Evolutionary conservation across 2,797 vertebrate genomes (phyloP), one percentile per base, ranked within the genome.

Genomic region (Hafferia zeledoni): DNA sequence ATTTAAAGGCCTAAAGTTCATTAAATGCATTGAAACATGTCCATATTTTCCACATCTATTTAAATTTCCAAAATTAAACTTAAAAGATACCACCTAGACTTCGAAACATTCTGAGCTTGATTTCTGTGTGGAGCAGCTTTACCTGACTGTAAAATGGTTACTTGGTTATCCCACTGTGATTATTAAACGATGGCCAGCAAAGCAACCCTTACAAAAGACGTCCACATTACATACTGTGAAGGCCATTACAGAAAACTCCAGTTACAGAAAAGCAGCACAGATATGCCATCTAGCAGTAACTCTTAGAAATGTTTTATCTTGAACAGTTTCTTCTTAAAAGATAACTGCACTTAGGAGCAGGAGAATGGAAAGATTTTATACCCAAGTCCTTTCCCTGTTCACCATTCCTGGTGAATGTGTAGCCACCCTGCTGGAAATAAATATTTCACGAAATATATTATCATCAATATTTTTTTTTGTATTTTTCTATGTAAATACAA

Each of bases 261-360:
- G 41, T 43, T 96, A 91, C 31, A 43, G 56, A 94, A 96, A 92
- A 88, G 90, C 94, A 97, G 97, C 90, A 97, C 96, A 96, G 96
- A 98, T 96, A 96, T 98, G 97, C 98, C 98, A 97, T 92, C 98
- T 98, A 98, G 97, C 98, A 98, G 98, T 46, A 80, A 44, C 57
- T 80, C 44, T 86, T 79, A 96, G 94, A 93, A 98, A 95, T 94
- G 94, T 96, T 83, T 85, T 87, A 27, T 67, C n/a, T 47, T 77
- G 53, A 92, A 47, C 31, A 41, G 23, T 57, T 74, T 6, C 47
- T 91, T 95, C 60, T 94, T 83, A 87, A 30, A 65, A 93, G 31
- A 87, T 77, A 78, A 78, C 24, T 81, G 52, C 27, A 87, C 43
- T 80, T 49, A 37, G 46, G 28, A 35, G 2, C 11, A 84, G 50